Percentiles rank a stretch among this genome's conserved stretches.
These are phyloP conservation scores for Glaucidium brasilianum DNA, from an alignment of 2,113 vertebrate species.

Conservation along the genomic window DNA sequence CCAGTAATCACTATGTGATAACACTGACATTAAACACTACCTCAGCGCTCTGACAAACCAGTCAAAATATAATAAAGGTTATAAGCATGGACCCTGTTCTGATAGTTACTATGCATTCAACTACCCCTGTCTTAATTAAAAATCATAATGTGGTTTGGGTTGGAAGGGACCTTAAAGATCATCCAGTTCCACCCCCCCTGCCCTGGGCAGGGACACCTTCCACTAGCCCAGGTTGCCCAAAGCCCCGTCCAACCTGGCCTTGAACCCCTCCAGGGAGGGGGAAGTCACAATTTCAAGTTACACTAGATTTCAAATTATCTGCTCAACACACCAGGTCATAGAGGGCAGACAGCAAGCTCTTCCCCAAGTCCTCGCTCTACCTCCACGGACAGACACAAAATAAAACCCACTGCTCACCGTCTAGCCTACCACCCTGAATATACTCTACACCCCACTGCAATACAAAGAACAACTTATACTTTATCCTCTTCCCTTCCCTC, in stretches of 20 bases:
- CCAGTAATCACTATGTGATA: not conserved
- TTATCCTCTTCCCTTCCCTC: not conserved
- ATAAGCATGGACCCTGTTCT: not conserved
- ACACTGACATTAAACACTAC: not conserved
- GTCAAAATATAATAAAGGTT: not conserved
- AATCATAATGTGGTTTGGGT: not conserved
- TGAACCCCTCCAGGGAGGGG: not conserved
- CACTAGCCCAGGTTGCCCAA: not conserved
- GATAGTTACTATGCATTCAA: not conserved
- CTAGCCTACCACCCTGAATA: accelerated
- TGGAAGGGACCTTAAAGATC: not conserved
- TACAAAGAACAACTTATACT: accelerated
- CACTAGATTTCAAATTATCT: accelerated
- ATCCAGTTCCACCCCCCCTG: accelerated
- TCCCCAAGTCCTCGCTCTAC: not conserved
- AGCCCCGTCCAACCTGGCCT: not conserved
- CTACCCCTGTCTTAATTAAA: not conserved
- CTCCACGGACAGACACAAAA: accelerated
- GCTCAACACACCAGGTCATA: not conserved
- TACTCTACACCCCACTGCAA: not conserved
- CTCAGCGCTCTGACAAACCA: not conserved
- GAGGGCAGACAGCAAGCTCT: not conserved
- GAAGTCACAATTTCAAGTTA: not conserved
- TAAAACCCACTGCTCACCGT: accelerated
- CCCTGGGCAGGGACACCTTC: not conserved